phyloP scores from a whole-genome alignment of 2,888 invertebrate genomes.

The Trichopria drosophilae region DNA sequence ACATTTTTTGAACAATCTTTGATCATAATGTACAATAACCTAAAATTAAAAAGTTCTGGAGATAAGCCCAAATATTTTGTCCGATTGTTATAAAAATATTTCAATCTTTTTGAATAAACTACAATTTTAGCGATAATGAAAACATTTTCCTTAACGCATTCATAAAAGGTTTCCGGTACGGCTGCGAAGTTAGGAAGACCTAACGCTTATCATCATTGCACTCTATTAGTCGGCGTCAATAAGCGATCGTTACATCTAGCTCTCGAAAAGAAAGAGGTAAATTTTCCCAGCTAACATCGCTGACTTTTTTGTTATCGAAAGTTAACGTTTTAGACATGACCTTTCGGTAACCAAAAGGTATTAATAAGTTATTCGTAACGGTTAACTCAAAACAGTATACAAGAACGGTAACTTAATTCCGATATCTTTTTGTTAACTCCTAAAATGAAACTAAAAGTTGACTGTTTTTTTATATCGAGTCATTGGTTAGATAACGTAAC shows the following conservation, averaged over 20 bases:
- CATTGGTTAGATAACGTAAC: no score
- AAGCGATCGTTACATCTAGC: conserved; percentile 73
- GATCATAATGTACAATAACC: no score
- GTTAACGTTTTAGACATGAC: not conserved
- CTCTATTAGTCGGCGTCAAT: conserved; percentile 85
- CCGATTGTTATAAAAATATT: conserved; percentile 14
- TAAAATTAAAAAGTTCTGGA: no score
- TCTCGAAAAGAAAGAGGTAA: conserved; percentile 76
- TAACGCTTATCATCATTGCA: conserved; percentile 97
- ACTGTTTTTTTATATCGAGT: no score
- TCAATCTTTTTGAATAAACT: conserved; percentile 4
- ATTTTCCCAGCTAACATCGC: conserved; percentile 36
- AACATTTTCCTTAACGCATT: conserved; percentile 28
- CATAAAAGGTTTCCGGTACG: conserved; percentile 85
- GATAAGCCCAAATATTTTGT: not conserved
- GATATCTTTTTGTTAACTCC: no score
- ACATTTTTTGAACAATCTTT: no score
- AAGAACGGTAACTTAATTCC: no score
- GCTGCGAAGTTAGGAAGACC: conserved; percentile 88
- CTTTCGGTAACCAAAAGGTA: not conserved
- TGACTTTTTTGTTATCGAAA: not conserved
- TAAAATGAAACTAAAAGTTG: no score
- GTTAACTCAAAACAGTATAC: no score
- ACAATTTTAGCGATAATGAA: no score
- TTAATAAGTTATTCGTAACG: not conserved